These are phyloP conservation scores for Zaprionus inermis DNA, from an alignment of 1,140 invertebrate genomes.

Conservation along the genomic window DNA sequence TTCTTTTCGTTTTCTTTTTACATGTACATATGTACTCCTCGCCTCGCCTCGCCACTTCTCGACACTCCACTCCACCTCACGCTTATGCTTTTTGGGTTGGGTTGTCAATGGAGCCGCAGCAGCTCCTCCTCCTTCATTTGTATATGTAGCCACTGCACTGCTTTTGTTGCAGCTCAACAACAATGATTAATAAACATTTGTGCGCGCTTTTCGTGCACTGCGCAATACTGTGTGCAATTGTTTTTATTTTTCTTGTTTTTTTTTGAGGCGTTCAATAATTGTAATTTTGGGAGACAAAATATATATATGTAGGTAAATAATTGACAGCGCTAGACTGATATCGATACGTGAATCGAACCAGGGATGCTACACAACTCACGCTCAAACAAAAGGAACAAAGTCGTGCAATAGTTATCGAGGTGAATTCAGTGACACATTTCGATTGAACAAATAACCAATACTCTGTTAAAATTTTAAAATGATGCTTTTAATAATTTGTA, in stretches of 20 bases:
- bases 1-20: conserved; percentile 28
- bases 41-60: conserved; percentile 40
- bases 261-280: conserved; percentile 51
- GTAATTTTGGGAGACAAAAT: conserved; percentile 53
- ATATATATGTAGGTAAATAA: conserved; percentile 57
- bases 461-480: neutral
- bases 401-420: conserved; percentile 22
- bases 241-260: conserved; percentile 18
- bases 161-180: conserved; percentile 44
- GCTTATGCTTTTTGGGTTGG: conserved; percentile 71
- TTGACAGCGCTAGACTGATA: conserved; percentile 56
- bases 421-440: neutral
- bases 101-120: conserved; percentile 66
- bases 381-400: conserved; percentile 9
- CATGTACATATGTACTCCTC: conserved; percentile 35
- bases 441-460: neutral
- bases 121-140: conserved; percentile 56
- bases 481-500: neutral
- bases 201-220: conserved; percentile 41
- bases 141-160: conserved; percentile 31
- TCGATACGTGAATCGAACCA: conserved; percentile 45
- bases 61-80: conserved; percentile 25
- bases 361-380: conserved; percentile 34
- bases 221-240: conserved; percentile 36
- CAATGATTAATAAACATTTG: conserved; percentile 32